A percentile compares a stretch with the other conserved stretches of the same genome.
Conservation (phyloP, 2,888 invertebrate species). For the Noctua fimbriata region DNA sequence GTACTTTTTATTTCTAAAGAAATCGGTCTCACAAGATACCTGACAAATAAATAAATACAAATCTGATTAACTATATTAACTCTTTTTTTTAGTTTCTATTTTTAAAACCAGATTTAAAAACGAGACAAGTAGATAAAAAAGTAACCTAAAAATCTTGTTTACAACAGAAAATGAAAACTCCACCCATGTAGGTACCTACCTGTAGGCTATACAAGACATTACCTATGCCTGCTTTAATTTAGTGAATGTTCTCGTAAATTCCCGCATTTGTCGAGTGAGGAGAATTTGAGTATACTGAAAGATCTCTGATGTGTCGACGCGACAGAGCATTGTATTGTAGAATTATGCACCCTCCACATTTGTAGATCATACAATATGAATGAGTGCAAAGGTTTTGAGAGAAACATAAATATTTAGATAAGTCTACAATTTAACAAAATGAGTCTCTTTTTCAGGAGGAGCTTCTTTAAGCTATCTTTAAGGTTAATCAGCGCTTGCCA, state of each 20-base stretch:
- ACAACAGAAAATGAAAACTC: not conserved
- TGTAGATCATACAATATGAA: not conserved
- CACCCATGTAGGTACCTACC: not conserved
- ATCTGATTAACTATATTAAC: not conserved
- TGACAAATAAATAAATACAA: too few relatives aligned
- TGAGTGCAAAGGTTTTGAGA: not conserved
- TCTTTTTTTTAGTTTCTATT: not conserved
- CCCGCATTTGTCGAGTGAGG: not conserved
- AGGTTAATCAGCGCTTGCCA: too few relatives aligned
- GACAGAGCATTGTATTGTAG: not conserved
- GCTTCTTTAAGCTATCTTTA: too few relatives aligned
- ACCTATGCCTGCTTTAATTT: not conserved
- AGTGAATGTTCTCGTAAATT: not conserved
- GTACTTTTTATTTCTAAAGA: not conserved
- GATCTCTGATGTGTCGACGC: not conserved
- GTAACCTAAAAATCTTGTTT: not conserved
- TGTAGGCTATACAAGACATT: not conserved
- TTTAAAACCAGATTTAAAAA: not conserved
- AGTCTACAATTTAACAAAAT: too few relatives aligned
- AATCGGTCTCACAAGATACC: not conserved
- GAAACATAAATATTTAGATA: not conserved
- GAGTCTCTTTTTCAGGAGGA: too few relatives aligned
- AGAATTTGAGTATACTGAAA: constrained; percentile 2
- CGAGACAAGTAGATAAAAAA: too few relatives aligned
- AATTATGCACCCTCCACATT: not conserved